Evolutionary conservation across 2,797 vertebrate species (phyloP), one percentile per base, ranked within the genome.

Genomic region (Sebastes nivosus): DNA sequence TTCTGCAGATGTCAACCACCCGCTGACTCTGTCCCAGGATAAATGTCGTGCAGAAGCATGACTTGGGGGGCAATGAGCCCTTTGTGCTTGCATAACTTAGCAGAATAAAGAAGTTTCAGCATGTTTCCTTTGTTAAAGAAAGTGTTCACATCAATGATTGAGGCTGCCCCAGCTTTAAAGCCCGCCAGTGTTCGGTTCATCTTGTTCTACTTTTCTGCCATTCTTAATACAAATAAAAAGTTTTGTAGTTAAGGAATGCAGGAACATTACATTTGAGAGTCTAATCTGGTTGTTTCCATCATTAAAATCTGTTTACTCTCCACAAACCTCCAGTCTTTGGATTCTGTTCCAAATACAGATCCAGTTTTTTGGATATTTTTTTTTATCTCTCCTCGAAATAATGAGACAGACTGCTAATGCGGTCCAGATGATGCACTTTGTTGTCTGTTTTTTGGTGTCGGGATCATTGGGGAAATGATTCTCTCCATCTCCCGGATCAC

Each of bases 341-440:
- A 81, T 82, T 73, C 54, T 72, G 78, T 60, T 80, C 65, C 68
- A 87, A 79, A 77, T 68, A 73, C 32, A 72, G 29, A 85, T 84
- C 25, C 22, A 55, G 54, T 14, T 60, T 60, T 78, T 77, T 38
- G 10, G 36, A 68, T 70, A 9, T 74, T 16, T 74, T 36, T 36
- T 1, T 36, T 64, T 42, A 58, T 70, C 36, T 54, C 25, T 12
- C 50, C 46, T 71, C 32, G 57, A 85, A 87, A 83, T 87, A 89
- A 92, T 76, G 86, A 93, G 89, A 84, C 81, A 75, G 79, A 60
- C 80, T 73, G 75, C 70, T 89, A 87, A 91, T 90, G 87, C 25
- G n/a, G 83, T 72, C 89, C 87, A 89, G 86, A 89, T 89, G 87
- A 94, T 87, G 77, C 85, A 86, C 79, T 88, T 85, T 88, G 80